phyloP scores from a whole-genome alignment of 2,888 invertebrate genomes.

The Anaspis maculata region DNA sequence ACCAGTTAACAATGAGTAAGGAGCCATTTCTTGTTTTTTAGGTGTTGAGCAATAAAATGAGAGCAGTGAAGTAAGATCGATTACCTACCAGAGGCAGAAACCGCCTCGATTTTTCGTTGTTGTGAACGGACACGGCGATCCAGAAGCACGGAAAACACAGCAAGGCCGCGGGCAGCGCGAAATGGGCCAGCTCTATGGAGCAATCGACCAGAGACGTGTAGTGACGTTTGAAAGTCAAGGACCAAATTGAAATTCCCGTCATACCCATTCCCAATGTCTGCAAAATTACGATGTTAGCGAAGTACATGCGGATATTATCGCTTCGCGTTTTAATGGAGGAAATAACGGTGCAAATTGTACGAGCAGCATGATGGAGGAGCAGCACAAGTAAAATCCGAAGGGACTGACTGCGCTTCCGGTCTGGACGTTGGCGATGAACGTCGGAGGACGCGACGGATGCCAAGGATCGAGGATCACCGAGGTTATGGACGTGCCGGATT shows the following conservation, averaged over 20 bases:
- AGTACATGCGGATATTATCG: no score
- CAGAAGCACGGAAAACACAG: constrained; percentile 7
- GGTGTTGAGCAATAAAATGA: no score
- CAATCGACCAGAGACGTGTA: constrained; percentile 2
- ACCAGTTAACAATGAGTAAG: no score
- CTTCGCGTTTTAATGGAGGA: no score
- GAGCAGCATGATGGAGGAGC: constrained; percentile 1
- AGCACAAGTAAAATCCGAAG: constrained; percentile 6
- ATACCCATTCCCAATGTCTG: constrained; percentile 5
- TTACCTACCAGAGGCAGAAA: constrained; percentile 4
- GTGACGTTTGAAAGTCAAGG: neutral
- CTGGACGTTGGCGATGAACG: constrained; percentile 8
- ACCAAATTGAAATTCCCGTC: constrained; percentile 4
- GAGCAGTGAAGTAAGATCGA: no score
- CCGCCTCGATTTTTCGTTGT: constrained; percentile 5
- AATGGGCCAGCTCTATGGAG: constrained; percentile 5
- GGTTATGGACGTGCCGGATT: constrained; percentile 4
- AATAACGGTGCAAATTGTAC: no score
- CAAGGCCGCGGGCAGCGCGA: constrained; percentile 3
- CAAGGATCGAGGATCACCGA: constrained; percentile 5
- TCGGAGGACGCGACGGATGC: constrained; percentile 4
- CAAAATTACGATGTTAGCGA: no score
- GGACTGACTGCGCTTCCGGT: constrained; percentile 3
- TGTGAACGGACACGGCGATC: constrained; percentile 8
- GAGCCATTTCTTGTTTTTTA: no score